Conservation (phyloP, 2,113 vertebrate genomes). For the Bubo scandiacus region DNA sequence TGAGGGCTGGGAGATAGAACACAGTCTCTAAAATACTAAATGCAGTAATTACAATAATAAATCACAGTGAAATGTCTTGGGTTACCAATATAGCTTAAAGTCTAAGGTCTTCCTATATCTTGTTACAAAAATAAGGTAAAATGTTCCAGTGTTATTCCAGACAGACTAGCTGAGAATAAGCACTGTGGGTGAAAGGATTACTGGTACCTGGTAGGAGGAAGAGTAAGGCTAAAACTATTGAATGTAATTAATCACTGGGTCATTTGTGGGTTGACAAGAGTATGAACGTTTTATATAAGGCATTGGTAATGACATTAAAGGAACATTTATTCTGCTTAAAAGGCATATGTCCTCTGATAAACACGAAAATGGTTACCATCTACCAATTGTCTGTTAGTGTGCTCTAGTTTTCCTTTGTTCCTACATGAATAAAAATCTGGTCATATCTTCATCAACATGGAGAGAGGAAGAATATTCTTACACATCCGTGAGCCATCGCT, state of each 20-base stretch:
- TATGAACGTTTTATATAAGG: not conserved
- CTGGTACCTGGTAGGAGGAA: constrained; percentile 33
- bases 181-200: constrained; percentile 38
- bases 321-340: not conserved
- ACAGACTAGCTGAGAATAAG: not conserved
- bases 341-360: not conserved
- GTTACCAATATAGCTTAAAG: not conserved
- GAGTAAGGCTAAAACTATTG: constrained; percentile 16
- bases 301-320: not conserved
- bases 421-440: not conserved
- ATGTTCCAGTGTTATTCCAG: constrained; percentile 16
- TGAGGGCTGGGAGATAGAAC: not conserved
- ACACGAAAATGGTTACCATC: not conserved
- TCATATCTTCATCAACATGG: rapidly evolving
- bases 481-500: not conserved
- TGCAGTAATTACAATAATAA: constrained; percentile 23
- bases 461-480: not conserved
- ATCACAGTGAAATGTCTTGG: not conserved
- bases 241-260: constrained; percentile 21
- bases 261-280: not conserved
- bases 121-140: constrained; percentile 38
- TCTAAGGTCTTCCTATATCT: constrained; percentile 36
- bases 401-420: not conserved
- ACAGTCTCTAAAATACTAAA: constrained; percentile 19
- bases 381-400: not conserved